These are phyloP conservation scores for Salmo trutta DNA, from an alignment of 2,797 vertebrate genomes.

Conservation along the genomic window DNA sequence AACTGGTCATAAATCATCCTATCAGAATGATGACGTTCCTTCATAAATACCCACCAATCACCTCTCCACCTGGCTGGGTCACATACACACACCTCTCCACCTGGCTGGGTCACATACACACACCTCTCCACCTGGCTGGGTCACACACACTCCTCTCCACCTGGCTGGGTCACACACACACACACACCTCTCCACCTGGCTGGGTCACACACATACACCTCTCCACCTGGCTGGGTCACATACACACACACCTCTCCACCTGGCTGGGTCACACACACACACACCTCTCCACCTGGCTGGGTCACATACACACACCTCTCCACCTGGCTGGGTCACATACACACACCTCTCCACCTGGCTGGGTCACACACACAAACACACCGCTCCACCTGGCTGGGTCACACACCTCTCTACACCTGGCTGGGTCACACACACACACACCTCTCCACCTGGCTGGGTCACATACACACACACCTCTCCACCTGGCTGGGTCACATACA, in stretches of 20 bases:
- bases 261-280: conserved; percentile 18
- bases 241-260: not conserved
- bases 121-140: not conserved
- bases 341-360: conserved; percentile 8
- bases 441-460: not conserved
- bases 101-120: not conserved
- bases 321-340: not conserved
- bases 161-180: conserved; percentile 1
- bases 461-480: not conserved
- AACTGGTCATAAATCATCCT: conserved; percentile 82
- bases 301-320: not conserved
- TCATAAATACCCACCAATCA: conserved; percentile 84
- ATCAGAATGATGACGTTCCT: conserved; percentile 87
- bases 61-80: conserved; percentile 80
- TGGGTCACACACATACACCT: conserved; percentile 10
- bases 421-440: conserved; percentile 68
- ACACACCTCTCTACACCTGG: conserved; percentile 77
- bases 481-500: conserved; percentile 6
- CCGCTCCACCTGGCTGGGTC: conserved; percentile 1
- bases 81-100: conserved; percentile 47
- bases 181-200: not conserved
- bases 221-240: not conserved
- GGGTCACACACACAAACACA: conserved; percentile 16
- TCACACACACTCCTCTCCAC: conserved; percentile 44
- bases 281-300: not conserved